Evolutionary conservation across 2,113 vertebrate species (phyloP).

Genomic region (Copsychus sechellarum): DNA sequence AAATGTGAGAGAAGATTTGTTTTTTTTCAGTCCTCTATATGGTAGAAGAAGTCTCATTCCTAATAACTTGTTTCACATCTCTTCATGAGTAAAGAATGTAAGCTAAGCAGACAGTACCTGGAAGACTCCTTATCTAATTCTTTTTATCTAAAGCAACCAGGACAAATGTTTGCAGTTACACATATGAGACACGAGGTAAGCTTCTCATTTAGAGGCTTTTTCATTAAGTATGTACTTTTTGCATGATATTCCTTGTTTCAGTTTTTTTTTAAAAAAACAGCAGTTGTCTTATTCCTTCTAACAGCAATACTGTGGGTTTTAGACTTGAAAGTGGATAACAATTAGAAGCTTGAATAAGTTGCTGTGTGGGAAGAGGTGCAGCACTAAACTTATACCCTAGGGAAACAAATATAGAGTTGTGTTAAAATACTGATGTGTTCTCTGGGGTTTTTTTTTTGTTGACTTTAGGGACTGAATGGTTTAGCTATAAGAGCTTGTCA

Average conservation of each 20-base stretch:
- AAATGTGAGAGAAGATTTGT: neutral
- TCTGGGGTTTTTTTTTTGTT: fast-evolving
- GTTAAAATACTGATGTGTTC: neutral
- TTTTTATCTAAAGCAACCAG: neutral
- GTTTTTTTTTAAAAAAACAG: neutral
- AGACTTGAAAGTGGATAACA: neutral
- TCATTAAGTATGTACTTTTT: neutral
- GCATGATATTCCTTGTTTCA: neutral
- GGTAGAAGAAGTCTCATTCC: neutral
- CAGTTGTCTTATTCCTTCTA: neutral
- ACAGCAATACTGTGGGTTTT: neutral
- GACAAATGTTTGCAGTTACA: neutral
- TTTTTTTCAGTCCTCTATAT: neutral
- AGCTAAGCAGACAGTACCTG: neutral
- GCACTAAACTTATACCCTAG: neutral
- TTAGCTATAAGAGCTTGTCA: neutral
- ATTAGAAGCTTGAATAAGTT: neutral
- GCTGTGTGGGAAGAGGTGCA: neutral
- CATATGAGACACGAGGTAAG: neutral
- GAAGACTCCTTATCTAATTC: neutral
- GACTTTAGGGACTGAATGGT: neutral
- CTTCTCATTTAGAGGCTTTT: neutral
- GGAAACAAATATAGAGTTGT: neutral
- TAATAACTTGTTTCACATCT: neutral
- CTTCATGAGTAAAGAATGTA: neutral